Conservation (phyloP, 2,797 vertebrate genomes). For the Tympanoctomys barrerae region DNA sequence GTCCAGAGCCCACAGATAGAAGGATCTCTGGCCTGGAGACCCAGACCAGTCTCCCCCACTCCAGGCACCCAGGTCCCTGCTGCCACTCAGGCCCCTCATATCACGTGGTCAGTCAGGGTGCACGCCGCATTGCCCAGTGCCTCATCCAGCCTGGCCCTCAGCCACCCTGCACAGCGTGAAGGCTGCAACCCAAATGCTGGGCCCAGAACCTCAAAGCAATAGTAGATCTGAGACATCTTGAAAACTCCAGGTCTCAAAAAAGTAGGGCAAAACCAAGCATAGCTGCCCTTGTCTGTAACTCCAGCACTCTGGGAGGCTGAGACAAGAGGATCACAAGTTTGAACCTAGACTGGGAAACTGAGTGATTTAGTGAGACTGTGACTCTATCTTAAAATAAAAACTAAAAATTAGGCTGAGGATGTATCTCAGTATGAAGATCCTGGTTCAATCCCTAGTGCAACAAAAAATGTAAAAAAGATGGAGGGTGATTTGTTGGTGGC, state of each 20-base stretch:
- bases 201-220: not conserved
- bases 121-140: not conserved
- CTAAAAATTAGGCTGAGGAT: not conserved
- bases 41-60: not conserved
- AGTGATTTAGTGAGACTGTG: not conserved
- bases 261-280: not conserved
- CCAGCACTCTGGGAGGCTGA: not conserved
- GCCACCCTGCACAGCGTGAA: not conserved
- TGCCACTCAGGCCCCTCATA: not conserved
- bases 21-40: not conserved
- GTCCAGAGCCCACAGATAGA: accelerated
- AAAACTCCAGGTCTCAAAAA: too few relatives aligned
- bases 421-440: not conserved
- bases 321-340: not conserved
- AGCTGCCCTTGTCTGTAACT: not conserved
- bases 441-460: not conserved
- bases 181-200: not conserved
- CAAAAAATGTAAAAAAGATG: too few relatives aligned
- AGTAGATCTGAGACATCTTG: not conserved
- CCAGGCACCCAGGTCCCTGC: not conserved
- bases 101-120: not conserved
- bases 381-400: not conserved
- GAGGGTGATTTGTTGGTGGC: not conserved
- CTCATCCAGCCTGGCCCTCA: accelerated
- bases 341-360: not conserved